Evolutionary conservation across 2,888 invertebrate genomes (phyloP).

Genomic region (Charanyca ferruginea): DNA sequence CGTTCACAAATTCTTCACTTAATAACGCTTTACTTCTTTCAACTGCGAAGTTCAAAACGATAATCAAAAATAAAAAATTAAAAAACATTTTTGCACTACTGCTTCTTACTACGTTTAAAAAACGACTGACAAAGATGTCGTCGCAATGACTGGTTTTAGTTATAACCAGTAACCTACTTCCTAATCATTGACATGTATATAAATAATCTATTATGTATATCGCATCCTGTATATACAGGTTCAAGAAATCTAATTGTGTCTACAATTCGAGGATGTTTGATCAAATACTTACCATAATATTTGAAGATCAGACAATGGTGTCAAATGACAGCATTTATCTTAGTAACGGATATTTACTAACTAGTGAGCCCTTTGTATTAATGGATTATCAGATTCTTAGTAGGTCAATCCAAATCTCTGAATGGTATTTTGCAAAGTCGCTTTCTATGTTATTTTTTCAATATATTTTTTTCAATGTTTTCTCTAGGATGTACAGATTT

Average conservation of each 20-base stretch:
- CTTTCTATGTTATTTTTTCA: too few species aligned
- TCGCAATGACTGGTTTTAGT: background rate
- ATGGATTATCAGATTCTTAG: background rate
- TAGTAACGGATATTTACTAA: constrained; percentile 9
- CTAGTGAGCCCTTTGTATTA: background rate
- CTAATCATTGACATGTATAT: constrained; percentile 1
- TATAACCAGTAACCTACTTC: background rate
- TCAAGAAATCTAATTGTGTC: constrained; percentile 11
- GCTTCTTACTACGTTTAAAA: background rate
- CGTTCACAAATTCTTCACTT: constrained; percentile 10
- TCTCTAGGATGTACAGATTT: too few species aligned
- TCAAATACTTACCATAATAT: constrained; percentile 6
- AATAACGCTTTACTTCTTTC: background rate
- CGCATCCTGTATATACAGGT: constrained; percentile 1
- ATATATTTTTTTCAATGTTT: too few species aligned
- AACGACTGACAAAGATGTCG: constrained; percentile 13
- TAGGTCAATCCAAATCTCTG: background rate
- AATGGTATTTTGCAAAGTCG: too few species aligned
- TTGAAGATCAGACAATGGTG: constrained; percentile 30
- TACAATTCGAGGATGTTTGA: constrained; percentile 39
- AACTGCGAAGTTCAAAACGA: background rate
- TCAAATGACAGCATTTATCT: background rate
- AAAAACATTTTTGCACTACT: constrained; percentile 38
- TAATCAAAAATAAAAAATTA: constrained; percentile 7
- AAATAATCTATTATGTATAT: constrained; percentile 12